Base-by-base conservation (phyloP, 2,888 invertebrate genomes). In the Hypolimnas misippus region DNA sequence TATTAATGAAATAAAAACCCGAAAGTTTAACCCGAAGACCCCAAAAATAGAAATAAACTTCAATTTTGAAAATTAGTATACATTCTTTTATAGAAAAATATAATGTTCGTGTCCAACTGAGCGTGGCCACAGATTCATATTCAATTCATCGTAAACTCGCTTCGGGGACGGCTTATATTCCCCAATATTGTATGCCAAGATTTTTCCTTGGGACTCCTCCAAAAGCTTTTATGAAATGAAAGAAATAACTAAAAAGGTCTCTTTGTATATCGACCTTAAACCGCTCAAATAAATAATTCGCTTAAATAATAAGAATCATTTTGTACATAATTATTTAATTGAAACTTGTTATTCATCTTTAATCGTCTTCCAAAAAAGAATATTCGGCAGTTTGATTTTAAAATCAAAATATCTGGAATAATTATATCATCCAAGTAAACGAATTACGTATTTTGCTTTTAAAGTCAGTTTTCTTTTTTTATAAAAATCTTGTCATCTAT, bases 141-240 rank as follows among this genome's bases (percentile, higher is more conserved):
- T 42, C 44, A 6, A 49, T 49, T 49, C 49, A 29, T 49, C 44
- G 16, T n/a, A 53, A 52, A 29, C 19, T 21, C 59, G 38, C 25
- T 46, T 49, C 17, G 35, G 35, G 4, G 35, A 12, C 21, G n/a
- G 19, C 21, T 38, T 46, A 21, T 33, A n/a, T 38, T 21, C 8
- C 14, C 42, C 42, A 33, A 44, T 53, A 33, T 53, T 53, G 35
- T 53, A 54, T 54, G 60, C 60, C 60, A 60, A 60, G 46, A 54
- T 54, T 54, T 60, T 1, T 54, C 38, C 33, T 60, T 60, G 60
- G 60, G 46, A 54, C 21, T 29, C 17, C 29, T 60, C 60, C 60
- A 60, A 60, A 60, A 7, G 14, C 46, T 60, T 35, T 49, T 38
- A 16, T 60, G 14, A 38, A 54, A 55, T 55, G 25, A 55, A 55